These are phyloP conservation scores for Neodon shergylaensis DNA, from an alignment of 2,113 vertebrate genomes.

Conservation along the genomic window DNA sequence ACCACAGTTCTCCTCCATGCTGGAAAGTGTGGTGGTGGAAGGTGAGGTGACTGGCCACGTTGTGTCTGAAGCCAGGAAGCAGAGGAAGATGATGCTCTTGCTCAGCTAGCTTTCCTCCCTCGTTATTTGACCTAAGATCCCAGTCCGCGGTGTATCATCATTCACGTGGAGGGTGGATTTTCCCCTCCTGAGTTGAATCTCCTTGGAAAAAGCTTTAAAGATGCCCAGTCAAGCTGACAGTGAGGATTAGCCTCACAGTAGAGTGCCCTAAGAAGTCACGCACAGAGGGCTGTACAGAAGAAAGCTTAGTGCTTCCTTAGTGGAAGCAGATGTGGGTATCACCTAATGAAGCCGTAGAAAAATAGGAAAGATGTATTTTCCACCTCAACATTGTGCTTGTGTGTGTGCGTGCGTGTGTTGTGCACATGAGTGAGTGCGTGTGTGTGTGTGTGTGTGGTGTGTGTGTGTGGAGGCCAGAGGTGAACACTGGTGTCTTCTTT, in stretches of 20 bases:
- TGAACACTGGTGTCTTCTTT: not conserved
- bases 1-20: no score
- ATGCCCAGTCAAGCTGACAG: not conserved
- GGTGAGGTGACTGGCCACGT: not conserved
- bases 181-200: not conserved
- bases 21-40: not conserved
- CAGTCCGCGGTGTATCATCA: no score
- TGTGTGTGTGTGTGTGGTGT: not conserved
- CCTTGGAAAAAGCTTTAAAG: not conserved
- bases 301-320: not conserved
- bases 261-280: not conserved
- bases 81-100: not conserved
- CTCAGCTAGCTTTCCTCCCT: not conserved
- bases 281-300: slow-evolving; percentile 47
- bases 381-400: not conserved
- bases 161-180: not conserved
- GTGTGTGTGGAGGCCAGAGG: not conserved
- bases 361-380: not conserved
- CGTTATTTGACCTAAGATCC: not conserved
- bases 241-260: not conserved
- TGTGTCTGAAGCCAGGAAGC: not conserved
- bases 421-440: no score
- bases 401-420: not conserved
- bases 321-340: not conserved
- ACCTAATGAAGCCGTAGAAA: not conserved